Conservation (phyloP, 2,797 vertebrate species). For the Columba guinea region DNA sequence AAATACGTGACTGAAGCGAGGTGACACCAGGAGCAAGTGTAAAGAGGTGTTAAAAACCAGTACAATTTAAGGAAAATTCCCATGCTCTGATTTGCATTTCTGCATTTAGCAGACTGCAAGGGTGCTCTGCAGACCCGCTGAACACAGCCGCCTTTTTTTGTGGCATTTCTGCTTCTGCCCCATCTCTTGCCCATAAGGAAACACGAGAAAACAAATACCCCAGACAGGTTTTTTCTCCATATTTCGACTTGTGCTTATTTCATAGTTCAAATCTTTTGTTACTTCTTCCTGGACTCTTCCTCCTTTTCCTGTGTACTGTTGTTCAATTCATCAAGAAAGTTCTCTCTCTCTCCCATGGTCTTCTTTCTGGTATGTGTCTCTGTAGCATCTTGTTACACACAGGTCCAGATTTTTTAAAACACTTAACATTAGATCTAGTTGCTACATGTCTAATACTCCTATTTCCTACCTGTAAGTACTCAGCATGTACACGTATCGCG, state of each 20-base stretch:
- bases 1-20: background rate
- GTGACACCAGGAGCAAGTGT: background rate
- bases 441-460: fast-evolving
- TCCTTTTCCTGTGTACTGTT: background rate
- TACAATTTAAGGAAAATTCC: background rate
- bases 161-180: background rate
- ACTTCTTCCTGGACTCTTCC: background rate
- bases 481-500: fast-evolving
- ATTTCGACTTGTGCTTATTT: background rate
- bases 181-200: fast-evolving
- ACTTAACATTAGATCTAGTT: fast-evolving
- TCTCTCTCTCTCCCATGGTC: background rate
- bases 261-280: fast-evolving
- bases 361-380: background rate
- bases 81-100: background rate
- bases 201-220: background rate
- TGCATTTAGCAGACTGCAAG: background rate
- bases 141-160: background rate
- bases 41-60: background rate
- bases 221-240: background rate
- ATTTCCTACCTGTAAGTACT: background rate
- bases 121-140: background rate
- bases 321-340: background rate
- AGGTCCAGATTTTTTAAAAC: background rate
- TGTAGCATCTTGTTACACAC: background rate